Evolutionary conservation across 1,140 invertebrate genomes (phyloP), one percentile per base, ranked within the genome.

Genomic region (Archivesica marissinica): DNA sequence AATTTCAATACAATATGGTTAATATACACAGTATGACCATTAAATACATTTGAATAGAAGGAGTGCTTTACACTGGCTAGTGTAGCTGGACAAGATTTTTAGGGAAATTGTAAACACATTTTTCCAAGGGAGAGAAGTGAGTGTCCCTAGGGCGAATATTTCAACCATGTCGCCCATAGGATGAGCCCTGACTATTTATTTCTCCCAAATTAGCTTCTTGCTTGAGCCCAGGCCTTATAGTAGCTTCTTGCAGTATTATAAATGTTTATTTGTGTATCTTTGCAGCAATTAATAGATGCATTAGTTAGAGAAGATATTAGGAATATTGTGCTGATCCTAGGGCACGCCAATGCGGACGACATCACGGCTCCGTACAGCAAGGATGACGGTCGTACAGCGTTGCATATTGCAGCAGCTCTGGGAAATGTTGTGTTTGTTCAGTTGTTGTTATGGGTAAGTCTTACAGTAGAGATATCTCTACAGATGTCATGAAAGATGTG

Each of bases 381-480:
- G 80, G 91, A 92, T 66, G 93, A 94, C 80, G 92, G 91, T 61
- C 94, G 97, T 59, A 98, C 97, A 23, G 96, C 97, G 0, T 94
- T 99, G 59, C 97, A 99, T 92, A 95, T 99, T 74, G 98, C 98
- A 39, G 97, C 97, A 90, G 96, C 97, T 20, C 96, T 97, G 82
- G 97, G 97, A 33, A 98, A 98, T 93, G 95, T 98, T 84, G 96
- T 98, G 72, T 96, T 98, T 90, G 96, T 97, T 39, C 98, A 99
- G 94, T 95, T 99, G 59, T 95, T 99, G 35, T 96, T 99, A 92
- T 99, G 98, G 98, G 98, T 99, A 95, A 95, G 95, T 75, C 17
- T 70, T 61, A 61, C 13, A 13, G 56, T 61, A 9, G 56, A n/a
- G 17, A 23, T 61, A 23, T 15, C 28, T 23, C 9, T 9, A 61